A percentile compares a stretch with the other conserved stretches of the same genome.
These are phyloP conservation scores for Drosophila tsacasi DNA, from an alignment of 1,140 invertebrate genomes.

Conservation along the genomic window DNA sequence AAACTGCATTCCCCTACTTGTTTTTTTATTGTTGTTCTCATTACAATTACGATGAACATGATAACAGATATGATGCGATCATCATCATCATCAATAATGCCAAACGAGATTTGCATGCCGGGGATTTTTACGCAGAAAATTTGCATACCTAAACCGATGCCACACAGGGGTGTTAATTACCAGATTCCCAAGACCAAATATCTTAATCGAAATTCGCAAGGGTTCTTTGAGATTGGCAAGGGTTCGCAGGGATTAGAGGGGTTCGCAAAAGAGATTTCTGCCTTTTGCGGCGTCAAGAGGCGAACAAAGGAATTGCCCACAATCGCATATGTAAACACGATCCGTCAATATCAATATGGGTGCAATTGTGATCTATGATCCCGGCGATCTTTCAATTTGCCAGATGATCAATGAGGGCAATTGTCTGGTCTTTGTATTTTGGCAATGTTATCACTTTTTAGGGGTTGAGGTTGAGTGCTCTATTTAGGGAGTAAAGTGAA, in stretches of 20 bases:
- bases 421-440: conserved; percentile 19
- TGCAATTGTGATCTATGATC: conserved; percentile 39
- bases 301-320: conserved; percentile 61
- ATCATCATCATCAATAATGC: conserved; percentile 57
- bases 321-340: conserved; percentile 69
- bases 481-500: background rate
- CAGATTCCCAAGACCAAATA: conserved; percentile 43
- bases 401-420: conserved; percentile 40
- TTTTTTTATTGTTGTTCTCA: background rate
- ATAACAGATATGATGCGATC: conserved; percentile 34
- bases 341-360: conserved; percentile 45
- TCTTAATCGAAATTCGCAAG: conserved; percentile 54
- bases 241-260: conserved; percentile 28
- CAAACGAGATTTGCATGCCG: conserved; percentile 52
- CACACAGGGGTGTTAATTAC: conserved; percentile 70
- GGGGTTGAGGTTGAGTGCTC: conserved; percentile 15
- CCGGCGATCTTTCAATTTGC: conserved; percentile 28
- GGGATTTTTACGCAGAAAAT: conserved; percentile 19
- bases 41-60: conserved; percentile 47
- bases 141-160: conserved; percentile 45
- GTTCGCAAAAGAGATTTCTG: conserved; percentile 1
- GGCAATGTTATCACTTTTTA: background rate
- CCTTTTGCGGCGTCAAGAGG: conserved; percentile 62
- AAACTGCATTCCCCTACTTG: conserved; percentile 26
- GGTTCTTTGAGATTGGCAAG: conserved; percentile 15